A percentile compares a stretch with the other conserved stretches of the same genome.
These are phyloP conservation scores for Eristalinus aeneus DNA, from an alignment of 2,888 invertebrate genomes.

Conservation along the genomic window DNA sequence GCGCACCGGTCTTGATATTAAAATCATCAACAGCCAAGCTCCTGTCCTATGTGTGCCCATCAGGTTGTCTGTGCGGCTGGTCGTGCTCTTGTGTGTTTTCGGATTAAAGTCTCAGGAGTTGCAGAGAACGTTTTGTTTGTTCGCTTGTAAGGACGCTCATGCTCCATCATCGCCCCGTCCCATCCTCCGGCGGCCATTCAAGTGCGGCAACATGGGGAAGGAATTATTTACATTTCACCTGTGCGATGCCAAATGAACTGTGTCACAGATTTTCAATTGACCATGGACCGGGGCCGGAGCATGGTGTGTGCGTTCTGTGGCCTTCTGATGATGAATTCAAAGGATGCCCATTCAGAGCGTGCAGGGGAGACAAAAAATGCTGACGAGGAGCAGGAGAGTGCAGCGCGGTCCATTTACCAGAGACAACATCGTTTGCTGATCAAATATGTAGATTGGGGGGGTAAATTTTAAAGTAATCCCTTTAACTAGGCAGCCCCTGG, in stretches of 20 bases:
- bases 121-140: constrained; percentile 1
- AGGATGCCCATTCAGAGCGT: constrained; percentile 32
- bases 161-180: too few relatives aligned
- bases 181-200: constrained; percentile 4
- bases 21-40: constrained; percentile 34
- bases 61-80: not conserved
- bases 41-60: too few relatives aligned
- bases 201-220: constrained; percentile 26
- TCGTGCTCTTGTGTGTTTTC: not conserved
- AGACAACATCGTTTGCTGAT: constrained; percentile 65
- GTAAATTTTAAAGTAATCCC: constrained; percentile 63
- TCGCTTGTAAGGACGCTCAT: constrained; percentile 26
- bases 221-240: constrained; percentile 49
- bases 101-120: not conserved
- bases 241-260: constrained; percentile 64
- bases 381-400: not conserved
- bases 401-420: constrained; percentile 58
- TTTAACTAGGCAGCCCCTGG: constrained; percentile 28
- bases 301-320: not conserved
- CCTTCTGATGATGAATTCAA: constrained; percentile 34
- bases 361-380: not conserved
- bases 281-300: constrained; percentile 1
- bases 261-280: constrained; percentile 58
- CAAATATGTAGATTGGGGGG: constrained; percentile 67
- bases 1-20: constrained; percentile 8